Evolutionary conservation across 2,797 vertebrate species (phyloP).

Genomic region (Rhadinocentrus ornatus): DNA sequence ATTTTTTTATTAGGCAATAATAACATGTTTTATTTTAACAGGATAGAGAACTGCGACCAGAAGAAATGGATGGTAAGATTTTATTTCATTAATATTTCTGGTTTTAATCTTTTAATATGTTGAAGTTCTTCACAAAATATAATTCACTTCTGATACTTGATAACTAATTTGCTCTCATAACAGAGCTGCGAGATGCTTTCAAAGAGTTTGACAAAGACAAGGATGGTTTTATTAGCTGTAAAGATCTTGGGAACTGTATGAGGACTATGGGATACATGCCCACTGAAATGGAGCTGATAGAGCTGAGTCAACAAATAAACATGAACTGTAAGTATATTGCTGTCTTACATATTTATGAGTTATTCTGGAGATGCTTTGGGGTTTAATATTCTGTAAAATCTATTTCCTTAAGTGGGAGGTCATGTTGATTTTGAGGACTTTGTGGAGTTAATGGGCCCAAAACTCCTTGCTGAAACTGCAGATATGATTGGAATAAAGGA

Average conservation of each 20-base stretch:
- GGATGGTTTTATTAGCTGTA: conserved; percentile 97
- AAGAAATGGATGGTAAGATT: conserved; percentile 94
- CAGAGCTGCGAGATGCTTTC: conserved; percentile 96
- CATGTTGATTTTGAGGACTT: conserved; percentile 99
- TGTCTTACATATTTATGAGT: background rate
- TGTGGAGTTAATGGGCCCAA: conserved; percentile 97
- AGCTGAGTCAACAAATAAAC: conserved; percentile 97
- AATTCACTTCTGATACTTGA: background rate
- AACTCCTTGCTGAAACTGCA: conserved; percentile 95
- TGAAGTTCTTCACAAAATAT: background rate
- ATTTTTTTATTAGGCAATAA: conserved; percentile 15
- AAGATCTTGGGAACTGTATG: conserved; percentile 98
- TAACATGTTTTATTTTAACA: conserved; percentile 73
- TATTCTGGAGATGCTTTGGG: background rate
- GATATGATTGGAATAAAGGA: conserved; percentile 99
- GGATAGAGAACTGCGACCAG: conserved; percentile 95
- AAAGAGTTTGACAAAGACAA: conserved; percentile 98
- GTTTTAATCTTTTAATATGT: background rate
- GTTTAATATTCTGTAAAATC: conserved; percentile 28
- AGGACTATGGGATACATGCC: conserved; percentile 99
- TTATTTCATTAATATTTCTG: background rate
- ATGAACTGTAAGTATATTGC: conserved; percentile 90
- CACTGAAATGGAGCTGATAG: conserved; percentile 98
- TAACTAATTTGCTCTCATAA: conserved; percentile 24
- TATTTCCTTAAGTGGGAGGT: conserved; percentile 87